A percentile compares a stretch with the other conserved stretches of the same genome.
These are phyloP conservation scores for Stichodactyla helianthus DNA, from an alignment of 64 coral and sea anemone genomes.

Conservation along the genomic window DNA sequence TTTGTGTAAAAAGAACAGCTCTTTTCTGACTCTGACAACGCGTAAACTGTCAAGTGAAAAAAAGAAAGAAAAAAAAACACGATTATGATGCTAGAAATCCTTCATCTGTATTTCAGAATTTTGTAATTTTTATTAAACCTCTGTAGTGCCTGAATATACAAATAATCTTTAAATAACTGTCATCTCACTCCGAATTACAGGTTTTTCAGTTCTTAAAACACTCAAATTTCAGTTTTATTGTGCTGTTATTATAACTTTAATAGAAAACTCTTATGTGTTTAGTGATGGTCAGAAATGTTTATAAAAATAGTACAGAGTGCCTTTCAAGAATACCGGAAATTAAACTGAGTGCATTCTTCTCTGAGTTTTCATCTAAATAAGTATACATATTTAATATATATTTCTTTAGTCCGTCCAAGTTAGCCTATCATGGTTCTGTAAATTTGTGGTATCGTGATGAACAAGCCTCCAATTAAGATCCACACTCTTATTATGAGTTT, in stretches of 20 bases:
- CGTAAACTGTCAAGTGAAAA: not conserved
- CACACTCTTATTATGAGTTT: too few species aligned
- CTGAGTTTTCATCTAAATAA: too few species aligned
- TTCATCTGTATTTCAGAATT: not conserved
- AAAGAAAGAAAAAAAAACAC: not conserved
- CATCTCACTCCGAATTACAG: not conserved
- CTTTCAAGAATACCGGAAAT: slow-evolving; percentile 4
- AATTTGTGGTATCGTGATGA: too few species aligned
- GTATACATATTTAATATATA: too few species aligned
- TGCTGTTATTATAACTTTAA: not conserved
- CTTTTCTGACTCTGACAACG: not conserved
- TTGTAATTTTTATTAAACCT: not conserved
- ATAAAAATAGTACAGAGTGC: not conserved
- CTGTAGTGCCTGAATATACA: not conserved
- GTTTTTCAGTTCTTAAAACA: not conserved
- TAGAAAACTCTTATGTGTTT: not conserved
- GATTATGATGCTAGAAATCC: not conserved
- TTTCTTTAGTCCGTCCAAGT: too few species aligned
- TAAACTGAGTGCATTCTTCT: not conserved
- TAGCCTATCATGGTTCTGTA: too few species aligned
- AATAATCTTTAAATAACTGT: not conserved
- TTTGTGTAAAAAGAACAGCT: slow-evolving; percentile 60
- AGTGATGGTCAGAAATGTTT: not conserved
- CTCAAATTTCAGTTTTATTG: not conserved
- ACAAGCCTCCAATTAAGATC: too few species aligned